These are phyloP conservation scores for Tridacna gigas DNA, from an alignment of 2,888 invertebrate genomes.

Conservation along the genomic window DNA sequence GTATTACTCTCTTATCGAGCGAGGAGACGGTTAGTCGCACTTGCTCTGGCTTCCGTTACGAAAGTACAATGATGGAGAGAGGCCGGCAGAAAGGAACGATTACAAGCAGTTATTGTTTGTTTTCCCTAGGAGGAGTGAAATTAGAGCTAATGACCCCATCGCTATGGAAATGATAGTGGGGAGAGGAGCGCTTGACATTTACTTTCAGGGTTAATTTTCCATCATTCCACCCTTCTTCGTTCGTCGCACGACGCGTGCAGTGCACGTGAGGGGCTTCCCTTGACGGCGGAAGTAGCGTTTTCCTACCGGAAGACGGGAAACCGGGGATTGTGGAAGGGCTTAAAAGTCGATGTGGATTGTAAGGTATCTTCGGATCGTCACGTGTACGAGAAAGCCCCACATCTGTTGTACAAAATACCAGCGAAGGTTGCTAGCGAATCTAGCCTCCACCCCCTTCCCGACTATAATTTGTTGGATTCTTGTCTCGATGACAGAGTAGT, in stretches of 20 bases:
- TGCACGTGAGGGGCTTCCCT: slow-evolving; percentile 51
- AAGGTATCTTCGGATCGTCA: slow-evolving; percentile 15
- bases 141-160: slow-evolving; percentile 31
- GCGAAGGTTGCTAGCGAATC: background rate
- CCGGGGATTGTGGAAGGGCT: slow-evolving; percentile 28
- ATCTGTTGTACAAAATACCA: slow-evolving; percentile 23
- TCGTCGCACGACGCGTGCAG: slow-evolving; percentile 42
- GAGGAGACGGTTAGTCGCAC: no score
- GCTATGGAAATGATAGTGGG: slow-evolving; percentile 21
- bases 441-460: no score
- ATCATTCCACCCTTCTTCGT: slow-evolving; percentile 40
- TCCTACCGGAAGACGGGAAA: slow-evolving; percentile 34
- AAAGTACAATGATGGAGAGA: no score
- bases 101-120: slow-evolving; percentile 14
- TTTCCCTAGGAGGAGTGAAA: slow-evolving; percentile 7
- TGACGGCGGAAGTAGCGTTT: slow-evolving; percentile 48
- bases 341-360: slow-evolving; percentile 33
- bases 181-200: slow-evolving; percentile 22
- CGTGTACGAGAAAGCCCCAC: slow-evolving; percentile 26
- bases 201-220: slow-evolving; percentile 29
- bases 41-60: no score
- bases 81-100: background rate
- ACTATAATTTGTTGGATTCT: no score
- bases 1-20: no score
- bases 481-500: no score